phyloP scores from a whole-genome alignment of 2,888 invertebrate genomes.

The Clepsis dumicolana region DNA sequence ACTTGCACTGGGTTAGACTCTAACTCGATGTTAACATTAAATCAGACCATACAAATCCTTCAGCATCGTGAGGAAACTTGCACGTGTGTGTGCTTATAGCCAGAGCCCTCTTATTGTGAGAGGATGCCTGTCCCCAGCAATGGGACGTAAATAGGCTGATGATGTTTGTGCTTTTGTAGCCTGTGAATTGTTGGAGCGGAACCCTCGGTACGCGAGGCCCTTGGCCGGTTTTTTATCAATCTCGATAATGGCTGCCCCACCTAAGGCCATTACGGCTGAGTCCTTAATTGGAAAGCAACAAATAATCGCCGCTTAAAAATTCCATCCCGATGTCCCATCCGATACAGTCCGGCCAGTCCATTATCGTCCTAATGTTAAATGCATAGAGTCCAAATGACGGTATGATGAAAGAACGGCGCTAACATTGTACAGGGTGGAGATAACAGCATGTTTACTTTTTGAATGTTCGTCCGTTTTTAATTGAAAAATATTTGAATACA shows the following conservation, averaged over 20 bases:
- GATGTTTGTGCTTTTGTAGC: no score
- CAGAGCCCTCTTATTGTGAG: no score
- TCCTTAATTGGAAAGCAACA: slow-evolving; percentile 39
- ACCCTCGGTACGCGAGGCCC: no score
- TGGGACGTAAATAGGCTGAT: no score
- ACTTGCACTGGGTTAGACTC: no score
- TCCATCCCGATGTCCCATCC: background rate
- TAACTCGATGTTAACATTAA: no score
- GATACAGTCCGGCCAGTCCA: background rate
- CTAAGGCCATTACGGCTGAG: slow-evolving; percentile 24
- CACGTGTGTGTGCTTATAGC: no score
- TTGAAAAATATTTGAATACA: no score
- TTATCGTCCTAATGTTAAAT: background rate
- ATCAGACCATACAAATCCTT: no score
- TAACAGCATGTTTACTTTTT: background rate
- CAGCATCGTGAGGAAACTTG: no score
- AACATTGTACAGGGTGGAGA: background rate
- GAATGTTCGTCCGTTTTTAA: background rate
- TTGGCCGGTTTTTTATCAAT: slow-evolving; percentile 25
- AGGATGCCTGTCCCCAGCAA: no score
- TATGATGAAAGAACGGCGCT: background rate
- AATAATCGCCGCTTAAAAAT: slow-evolving; percentile 39
- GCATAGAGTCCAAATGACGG: slow-evolving; percentile 3
- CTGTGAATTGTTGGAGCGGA: no score
- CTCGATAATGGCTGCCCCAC: slow-evolving; percentile 25